Base-by-base conservation (phyloP, 1,140 invertebrate species). In the Pogonomyrmex californicus region DNA sequence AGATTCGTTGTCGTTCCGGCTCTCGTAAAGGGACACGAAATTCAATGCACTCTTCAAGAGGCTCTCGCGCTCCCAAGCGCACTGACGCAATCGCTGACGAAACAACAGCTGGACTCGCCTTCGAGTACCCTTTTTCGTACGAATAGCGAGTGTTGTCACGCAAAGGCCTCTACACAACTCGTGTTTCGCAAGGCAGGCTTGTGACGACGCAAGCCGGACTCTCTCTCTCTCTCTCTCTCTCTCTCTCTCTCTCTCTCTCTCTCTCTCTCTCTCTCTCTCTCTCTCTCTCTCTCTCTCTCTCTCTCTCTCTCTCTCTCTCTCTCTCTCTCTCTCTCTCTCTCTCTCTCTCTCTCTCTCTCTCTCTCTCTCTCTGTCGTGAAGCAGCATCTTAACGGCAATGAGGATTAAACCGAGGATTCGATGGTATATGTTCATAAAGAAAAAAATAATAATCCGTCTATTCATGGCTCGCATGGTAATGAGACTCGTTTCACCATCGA, bases 51-150 rank as follows among this genome's bases (percentile, higher is more conserved):
- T 75, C 30, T 62, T 73, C 70, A 56, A 83, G 68, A 62, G 68
- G 33, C 68, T 83, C 68, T 83, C 14, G 30, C 54, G 33, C 79
- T 47, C 54, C 17, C 79, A n/a, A 71, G 79, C 23, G 30, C 17
- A 17, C 54, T 83, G 79, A 83, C 68, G 54, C 54, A 83, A 83
- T 73, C 79, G 68, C 68, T 83, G 79, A 83, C 79, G 79, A 83
- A 83, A 83, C 79, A 83, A 83, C 79, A 83, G 68, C 79, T 73
- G 79, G 68, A 83, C 56, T 75, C 33, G 54, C 54, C 54, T 83
- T 75, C 68, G 17, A 47, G 68, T 83, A 60, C 54, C 79, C 79
- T 83, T 83, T 54, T 62, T 75, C 79, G 68, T 83, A 83, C 51
- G 51, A 58, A 41, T 54, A 68, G 49, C 38, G 78, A 81, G 41